These are phyloP conservation scores for Brachyptera putata DNA, from an alignment of 2,888 invertebrate species.

Conservation along the genomic window DNA sequence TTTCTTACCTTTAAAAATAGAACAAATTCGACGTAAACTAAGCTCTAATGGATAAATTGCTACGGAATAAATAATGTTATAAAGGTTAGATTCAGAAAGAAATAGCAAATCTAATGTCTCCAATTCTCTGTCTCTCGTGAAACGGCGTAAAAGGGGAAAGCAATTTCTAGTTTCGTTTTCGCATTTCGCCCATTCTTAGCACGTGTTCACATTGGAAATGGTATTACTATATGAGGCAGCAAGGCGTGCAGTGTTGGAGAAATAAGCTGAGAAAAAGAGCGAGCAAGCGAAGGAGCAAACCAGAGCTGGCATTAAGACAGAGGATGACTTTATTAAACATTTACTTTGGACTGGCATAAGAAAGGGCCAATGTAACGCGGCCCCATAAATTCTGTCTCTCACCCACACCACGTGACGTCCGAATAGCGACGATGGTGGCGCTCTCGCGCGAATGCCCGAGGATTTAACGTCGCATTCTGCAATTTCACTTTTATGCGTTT, in stretches of 20 bases:
- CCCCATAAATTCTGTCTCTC: constrained; percentile 14
- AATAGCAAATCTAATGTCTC: too few relatives aligned
- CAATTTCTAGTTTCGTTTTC: constrained; percentile 15
- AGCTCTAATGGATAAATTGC: too few relatives aligned
- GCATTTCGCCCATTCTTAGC: constrained; percentile 10
- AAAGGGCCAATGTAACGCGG: constrained; percentile 15
- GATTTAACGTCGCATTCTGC: constrained; percentile 10
- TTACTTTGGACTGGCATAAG: constrained; percentile 21
- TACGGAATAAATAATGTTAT: too few relatives aligned
- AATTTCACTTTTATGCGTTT: background rate
- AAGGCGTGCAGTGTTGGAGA: background rate
- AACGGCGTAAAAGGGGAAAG: constrained; percentile 6
- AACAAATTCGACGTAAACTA: too few relatives aligned
- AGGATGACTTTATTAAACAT: constrained; percentile 22
- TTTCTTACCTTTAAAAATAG: too few relatives aligned
- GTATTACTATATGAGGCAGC: background rate
- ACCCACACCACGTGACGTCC: background rate
- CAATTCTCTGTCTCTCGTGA: too few relatives aligned
- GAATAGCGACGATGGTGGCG: constrained; percentile 1
- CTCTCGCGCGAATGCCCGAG: background rate
- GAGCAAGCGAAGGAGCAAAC: background rate
- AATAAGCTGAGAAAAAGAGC: background rate
- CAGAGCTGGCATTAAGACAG: constrained; percentile 9
- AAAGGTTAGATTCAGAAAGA: too few relatives aligned
- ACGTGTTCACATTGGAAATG: constrained; percentile 13